phyloP scores from a whole-genome alignment of 2,888 invertebrate species.

The Macrosoma leucophasiata region DNA sequence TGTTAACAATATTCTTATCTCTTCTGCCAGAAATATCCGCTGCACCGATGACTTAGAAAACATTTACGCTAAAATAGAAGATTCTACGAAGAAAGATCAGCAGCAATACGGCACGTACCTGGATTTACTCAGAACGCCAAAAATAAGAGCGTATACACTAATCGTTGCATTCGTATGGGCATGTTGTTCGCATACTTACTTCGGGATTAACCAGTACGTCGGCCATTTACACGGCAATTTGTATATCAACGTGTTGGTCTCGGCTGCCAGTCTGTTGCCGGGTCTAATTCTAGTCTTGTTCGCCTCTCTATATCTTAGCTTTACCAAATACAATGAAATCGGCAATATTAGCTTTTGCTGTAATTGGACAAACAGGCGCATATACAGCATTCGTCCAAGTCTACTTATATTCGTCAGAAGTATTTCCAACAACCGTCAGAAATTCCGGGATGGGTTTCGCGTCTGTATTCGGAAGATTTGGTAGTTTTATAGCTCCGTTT shows the following conservation, averaged over 20 bases:
- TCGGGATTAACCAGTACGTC: conserved; percentile 87
- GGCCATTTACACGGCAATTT: conserved; percentile 85
- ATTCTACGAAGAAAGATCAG: conserved; percentile 29
- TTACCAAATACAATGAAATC: conserved; percentile 39
- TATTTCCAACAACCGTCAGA: conserved; percentile 86
- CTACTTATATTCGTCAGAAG: conserved; percentile 85
- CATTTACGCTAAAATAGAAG: conserved; percentile 45
- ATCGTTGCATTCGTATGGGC: conserved; percentile 84
- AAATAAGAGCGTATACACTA: conserved; percentile 80
- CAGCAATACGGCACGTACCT: conserved; percentile 55
- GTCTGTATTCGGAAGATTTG: conserved; percentile 80
- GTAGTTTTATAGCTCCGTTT: conserved; percentile 81
- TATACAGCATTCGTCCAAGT: conserved; percentile 79
- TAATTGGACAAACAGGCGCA: conserved; percentile 84
- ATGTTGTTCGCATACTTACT: conserved; percentile 87
- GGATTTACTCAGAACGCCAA: conserved; percentile 81
- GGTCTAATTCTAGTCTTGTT: conserved; percentile 46
- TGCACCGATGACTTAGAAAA: too few species aligned
- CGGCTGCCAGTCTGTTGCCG: conserved; percentile 62
- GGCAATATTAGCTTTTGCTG: conserved; percentile 80
- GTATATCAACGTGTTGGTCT: conserved; percentile 86
- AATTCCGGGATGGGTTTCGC: conserved; percentile 86
- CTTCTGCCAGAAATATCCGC: too few species aligned
- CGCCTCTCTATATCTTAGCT: conserved; percentile 48
- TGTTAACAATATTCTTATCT: too few species aligned